Conservation (phyloP, 2,113 vertebrate genomes). For the Aspiorhynchus laticeps region DNA sequence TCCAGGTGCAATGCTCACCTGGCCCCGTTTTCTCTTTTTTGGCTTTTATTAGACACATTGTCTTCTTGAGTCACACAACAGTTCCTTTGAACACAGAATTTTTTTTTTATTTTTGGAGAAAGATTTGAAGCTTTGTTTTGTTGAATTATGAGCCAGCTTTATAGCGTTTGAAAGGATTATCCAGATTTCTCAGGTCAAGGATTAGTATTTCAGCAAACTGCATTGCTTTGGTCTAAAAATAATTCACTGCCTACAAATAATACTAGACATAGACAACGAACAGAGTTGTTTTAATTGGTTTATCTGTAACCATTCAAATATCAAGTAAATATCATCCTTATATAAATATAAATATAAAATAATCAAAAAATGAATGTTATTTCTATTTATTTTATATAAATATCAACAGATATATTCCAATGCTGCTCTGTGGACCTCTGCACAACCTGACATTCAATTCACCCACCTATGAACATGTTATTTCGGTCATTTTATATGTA, state of each 20-base stretch:
- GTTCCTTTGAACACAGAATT: neutral
- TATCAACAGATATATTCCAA: neutral
- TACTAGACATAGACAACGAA: neutral
- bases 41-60: neutral
- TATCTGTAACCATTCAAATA: neutral
- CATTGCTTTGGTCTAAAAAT: conserved; percentile 25
- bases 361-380: neutral
- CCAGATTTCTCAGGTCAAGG: conserved; percentile 34
- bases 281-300: neutral
- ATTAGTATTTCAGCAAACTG: conserved; percentile 34
- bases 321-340: neutral
- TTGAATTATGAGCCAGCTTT: conserved; percentile 36
- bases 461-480: conserved; percentile 7
- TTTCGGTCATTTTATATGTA: neutral
- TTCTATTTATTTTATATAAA: neutral
- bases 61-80: neutral
- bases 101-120: neutral
- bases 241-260: conserved; percentile 3
- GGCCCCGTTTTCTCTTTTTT: neutral
- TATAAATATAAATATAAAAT: neutral
- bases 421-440: neutral
- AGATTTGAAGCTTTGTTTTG: conserved; percentile 28
- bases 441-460: conserved; percentile 5
- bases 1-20: neutral
- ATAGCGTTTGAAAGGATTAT: conserved; percentile 28